Base-by-base conservation (phyloP, 1,140 invertebrate genomes). In the Galendromus occidentalis region DNA sequence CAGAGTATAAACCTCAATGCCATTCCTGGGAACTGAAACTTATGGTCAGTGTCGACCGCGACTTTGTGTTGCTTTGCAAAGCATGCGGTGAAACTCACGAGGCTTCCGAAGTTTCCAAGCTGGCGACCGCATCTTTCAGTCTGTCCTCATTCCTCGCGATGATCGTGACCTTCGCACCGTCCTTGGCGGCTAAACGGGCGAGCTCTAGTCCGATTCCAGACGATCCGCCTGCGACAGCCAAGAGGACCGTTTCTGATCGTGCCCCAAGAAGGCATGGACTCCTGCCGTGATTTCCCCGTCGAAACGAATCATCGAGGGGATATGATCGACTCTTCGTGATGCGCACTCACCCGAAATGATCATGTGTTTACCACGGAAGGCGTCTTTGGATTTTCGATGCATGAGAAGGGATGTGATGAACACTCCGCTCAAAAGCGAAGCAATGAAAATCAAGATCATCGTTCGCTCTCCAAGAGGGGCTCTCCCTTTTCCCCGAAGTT, bases 191-290 rank as follows among this genome's bases (percentile, higher is more conserved):
- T 71, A 87, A 79, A 17, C 85, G 78, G 0, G 90, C 92, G 20
- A 89, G 73, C 51, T 83, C 81, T 75, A 89, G 86, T 2, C 93
- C 93, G 70, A 97, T 97, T 6, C 93, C 93, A 78, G 88, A 92
- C 0, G 92, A 96, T 33, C 92, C 93, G 55, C 93, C 93, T 28
- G 89, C 93, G n/a, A 9, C 4, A 39, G 9, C 9, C 4, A 39
- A 39, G 9, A n/a, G n/a, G n/a, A n/a, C n/a, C n/a, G n/a, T n/a
- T n/a, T n/a, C n/a, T n/a, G n/a, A n/a, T n/a, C n/a, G n/a, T n/a
- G n/a, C n/a, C n/a, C n/a, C n/a, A n/a, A n/a, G n/a, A n/a, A n/a
- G n/a, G n/a, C n/a, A n/a, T n/a, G n/a, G n/a, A n/a, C n/a, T n/a
- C n/a, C n/a, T n/a, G n/a, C n/a, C n/a, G n/a, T n/a, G n/a, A n/a